Evolutionary conservation across 2,797 vertebrate species (phyloP).

Genomic region (Hydrophis major): DNA sequence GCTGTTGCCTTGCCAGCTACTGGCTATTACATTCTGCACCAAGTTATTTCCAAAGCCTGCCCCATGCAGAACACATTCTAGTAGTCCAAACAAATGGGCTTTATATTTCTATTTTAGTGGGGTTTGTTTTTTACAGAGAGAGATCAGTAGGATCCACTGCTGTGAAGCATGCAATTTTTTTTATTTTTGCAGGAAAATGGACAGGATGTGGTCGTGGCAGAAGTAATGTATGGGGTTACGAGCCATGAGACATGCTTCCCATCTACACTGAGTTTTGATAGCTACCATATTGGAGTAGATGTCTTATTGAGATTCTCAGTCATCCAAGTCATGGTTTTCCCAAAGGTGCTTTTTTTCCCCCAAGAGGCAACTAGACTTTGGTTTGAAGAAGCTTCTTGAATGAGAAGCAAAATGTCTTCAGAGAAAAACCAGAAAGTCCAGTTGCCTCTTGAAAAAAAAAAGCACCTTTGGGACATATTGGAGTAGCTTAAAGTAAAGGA

Average conservation of each 20-base stretch:
- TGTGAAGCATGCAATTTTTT: background rate
- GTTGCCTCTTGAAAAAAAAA: too few species aligned
- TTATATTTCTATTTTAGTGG: background rate
- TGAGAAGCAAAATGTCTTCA: too few species aligned
- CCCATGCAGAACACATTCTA: background rate
- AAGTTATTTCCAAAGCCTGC: background rate
- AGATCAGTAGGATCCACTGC: background rate
- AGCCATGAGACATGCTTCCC: background rate
- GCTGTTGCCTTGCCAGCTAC: background rate
- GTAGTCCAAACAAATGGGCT: background rate
- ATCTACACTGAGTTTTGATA: background rate
- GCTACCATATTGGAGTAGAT: background rate
- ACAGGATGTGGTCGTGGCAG: background rate
- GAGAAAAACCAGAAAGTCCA: too few species aligned
- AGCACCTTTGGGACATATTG: background rate
- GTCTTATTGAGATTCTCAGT: too few species aligned
- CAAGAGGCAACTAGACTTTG: too few species aligned
- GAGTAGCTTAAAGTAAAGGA: background rate
- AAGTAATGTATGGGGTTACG: background rate
- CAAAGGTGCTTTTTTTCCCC: too few species aligned
- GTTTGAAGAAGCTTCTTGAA: too few species aligned
- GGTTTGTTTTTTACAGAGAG: background rate
- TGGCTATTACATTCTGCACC: background rate
- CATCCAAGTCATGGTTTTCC: too few species aligned
- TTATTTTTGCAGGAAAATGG: background rate